phyloP scores from a whole-genome alignment of 2,113 vertebrate genomes.

The Triplophysa siluroides region DNA sequence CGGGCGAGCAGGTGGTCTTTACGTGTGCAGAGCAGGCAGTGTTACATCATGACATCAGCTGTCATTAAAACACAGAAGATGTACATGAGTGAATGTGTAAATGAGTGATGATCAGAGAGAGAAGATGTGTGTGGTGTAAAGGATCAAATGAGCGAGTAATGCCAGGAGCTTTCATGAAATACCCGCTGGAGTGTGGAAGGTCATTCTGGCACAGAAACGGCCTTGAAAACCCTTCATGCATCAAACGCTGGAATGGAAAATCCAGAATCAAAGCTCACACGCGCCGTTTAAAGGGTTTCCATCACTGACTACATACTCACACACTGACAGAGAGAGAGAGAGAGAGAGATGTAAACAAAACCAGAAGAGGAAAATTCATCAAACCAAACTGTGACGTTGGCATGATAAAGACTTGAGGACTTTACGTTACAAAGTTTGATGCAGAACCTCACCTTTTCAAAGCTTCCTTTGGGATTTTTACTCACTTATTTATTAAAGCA shows the following conservation, averaged over 20 bases:
- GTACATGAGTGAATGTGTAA: not conserved
- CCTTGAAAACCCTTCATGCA: not conserved
- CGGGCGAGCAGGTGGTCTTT: too few species aligned
- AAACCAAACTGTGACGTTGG: too few species aligned
- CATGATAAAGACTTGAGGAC: too few species aligned
- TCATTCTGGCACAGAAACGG: not conserved
- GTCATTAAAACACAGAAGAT: not conserved
- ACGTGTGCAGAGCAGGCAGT: too few species aligned
- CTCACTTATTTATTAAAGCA: too few species aligned
- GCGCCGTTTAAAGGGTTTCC: not conserved
- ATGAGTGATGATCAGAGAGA: not conserved
- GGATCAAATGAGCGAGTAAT: not conserved
- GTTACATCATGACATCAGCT: too few species aligned
- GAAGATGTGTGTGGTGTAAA: not conserved
- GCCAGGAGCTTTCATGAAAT: not conserved
- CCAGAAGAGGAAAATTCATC: too few species aligned
- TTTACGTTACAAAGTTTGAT: too few species aligned
- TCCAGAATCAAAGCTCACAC: not conserved
- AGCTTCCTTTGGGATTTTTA: too few species aligned
- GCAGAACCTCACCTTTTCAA: too few species aligned
- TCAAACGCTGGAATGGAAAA: not conserved
- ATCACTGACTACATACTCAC: not conserved
- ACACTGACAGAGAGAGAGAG: not conserved
- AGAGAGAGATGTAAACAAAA: not conserved
- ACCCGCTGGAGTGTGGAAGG: not conserved